Percentiles rank a stretch among this genome's conserved stretches.
Conservation (phyloP, 2,797 vertebrate species). For the Threskiornis aethiopicus region DNA sequence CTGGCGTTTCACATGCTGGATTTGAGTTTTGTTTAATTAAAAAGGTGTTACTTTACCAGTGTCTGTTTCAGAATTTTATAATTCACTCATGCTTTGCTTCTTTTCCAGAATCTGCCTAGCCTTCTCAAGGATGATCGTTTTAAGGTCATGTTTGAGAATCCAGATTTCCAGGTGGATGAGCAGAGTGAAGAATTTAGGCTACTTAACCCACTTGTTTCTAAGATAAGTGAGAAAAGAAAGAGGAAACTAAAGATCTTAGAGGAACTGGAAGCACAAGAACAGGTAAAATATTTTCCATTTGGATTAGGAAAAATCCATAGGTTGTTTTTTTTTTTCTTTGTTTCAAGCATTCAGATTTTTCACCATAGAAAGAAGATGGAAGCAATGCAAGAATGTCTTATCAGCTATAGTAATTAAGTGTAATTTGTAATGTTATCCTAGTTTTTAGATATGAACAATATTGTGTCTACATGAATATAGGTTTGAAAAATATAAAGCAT, state of each 20-base stretch:
- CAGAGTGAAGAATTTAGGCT: constrained; percentile 95
- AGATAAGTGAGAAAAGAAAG: constrained; percentile 90
- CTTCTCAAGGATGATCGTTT: constrained; percentile 93
- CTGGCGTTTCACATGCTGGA: not conserved
- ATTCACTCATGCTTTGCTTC: not conserved
- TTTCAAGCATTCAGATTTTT: not conserved
- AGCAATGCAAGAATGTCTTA: not conserved
- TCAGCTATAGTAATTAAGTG: not conserved
- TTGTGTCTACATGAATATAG: not conserved
- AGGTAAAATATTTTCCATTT: constrained; percentile 71
- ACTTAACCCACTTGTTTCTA: constrained; percentile 96
- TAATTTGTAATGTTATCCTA: not conserved
- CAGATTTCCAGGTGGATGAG: constrained; percentile 96
- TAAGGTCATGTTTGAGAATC: constrained; percentile 98
- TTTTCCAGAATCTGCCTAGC: constrained; percentile 82
- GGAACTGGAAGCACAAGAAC: constrained; percentile 73
- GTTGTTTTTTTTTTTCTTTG: not conserved
- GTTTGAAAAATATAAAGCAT: not conserved
- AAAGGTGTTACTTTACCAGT: not conserved
- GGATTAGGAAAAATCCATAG: not conserved
- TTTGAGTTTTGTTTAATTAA: not conserved
- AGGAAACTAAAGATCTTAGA: constrained; percentile 86
- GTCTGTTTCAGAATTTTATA: not conserved
- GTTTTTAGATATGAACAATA: not conserved
- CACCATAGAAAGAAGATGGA: not conserved